A percentile compares a stretch with the other conserved stretches of the same genome.
phyloP scores from a whole-genome alignment of 2,888 invertebrate species.

The Philereme vetulata region DNA sequence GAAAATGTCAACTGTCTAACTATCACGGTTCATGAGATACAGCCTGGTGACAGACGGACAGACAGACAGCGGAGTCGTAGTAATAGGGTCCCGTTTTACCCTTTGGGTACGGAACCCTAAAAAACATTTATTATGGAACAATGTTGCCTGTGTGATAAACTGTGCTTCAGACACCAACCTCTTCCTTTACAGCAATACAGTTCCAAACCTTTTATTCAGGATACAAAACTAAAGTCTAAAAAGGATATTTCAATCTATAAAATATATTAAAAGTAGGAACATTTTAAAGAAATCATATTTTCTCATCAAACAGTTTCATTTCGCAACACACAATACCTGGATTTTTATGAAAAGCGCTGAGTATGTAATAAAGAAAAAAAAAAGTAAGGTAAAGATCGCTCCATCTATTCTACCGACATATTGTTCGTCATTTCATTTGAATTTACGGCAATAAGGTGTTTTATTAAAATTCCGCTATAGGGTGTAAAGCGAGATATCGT shows the following conservation, averaged over 20 bases:
- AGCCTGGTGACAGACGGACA: no score
- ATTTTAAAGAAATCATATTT: not conserved
- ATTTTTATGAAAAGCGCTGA: conserved; percentile 26
- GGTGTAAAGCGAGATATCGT: conserved; percentile 52
- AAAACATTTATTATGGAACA: no score
- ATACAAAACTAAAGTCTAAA: not conserved
- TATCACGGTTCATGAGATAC: no score
- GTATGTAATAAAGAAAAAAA: conserved; percentile 37
- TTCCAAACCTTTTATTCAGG: no score
- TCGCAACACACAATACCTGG: conserved; percentile 17
- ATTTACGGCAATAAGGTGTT: conserved; percentile 55
- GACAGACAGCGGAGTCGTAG: no score
- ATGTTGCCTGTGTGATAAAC: no score
- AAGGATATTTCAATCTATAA: not conserved
- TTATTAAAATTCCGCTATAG: conserved; percentile 60
- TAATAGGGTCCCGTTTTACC: no score
- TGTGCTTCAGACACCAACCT: no score
- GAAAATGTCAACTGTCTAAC: no score
- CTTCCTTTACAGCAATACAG: no score
- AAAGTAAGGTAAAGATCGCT: conserved; percentile 25
- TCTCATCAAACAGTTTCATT: conserved; percentile 25
- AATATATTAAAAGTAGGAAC: no score
- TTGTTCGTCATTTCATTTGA: conserved; percentile 58
- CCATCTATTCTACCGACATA: conserved; percentile 33
- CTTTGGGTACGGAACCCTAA: no score